A percentile compares a stretch with the other conserved stretches of the same genome.
Conservation (phyloP, 2,888 invertebrate species). For the Dicycla oo region DNA sequence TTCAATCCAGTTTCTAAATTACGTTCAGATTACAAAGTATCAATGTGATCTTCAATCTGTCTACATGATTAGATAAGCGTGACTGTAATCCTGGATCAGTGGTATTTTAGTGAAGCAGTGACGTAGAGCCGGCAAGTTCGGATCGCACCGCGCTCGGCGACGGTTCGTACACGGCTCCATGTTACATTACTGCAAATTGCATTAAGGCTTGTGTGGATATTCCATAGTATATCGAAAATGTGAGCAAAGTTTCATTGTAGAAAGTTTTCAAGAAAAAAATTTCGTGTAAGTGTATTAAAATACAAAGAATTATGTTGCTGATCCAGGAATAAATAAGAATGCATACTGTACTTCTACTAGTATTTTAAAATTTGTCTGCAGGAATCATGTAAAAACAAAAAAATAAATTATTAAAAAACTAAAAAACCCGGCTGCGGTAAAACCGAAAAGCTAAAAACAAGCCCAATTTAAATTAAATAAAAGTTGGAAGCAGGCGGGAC, state of each 20-base stretch:
- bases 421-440: too few species aligned
- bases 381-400: neutral
- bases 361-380: slow-evolving; percentile 4
- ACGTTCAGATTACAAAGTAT: slow-evolving; percentile 57
- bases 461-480: too few species aligned
- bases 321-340: slow-evolving; percentile 9
- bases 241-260: slow-evolving; percentile 49
- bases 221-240: slow-evolving; percentile 72
- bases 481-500: too few species aligned
- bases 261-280: slow-evolving; percentile 35
- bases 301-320: slow-evolving; percentile 18
- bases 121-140: slow-evolving; percentile 52
- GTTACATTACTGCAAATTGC: slow-evolving; percentile 87
- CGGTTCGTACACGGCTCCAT: slow-evolving; percentile 62
- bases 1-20: slow-evolving; percentile 50
- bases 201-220: slow-evolving; percentile 82
- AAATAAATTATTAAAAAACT: too few species aligned
- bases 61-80: slow-evolving; percentile 67
- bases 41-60: slow-evolving; percentile 59
- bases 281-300: slow-evolving; percentile 27
- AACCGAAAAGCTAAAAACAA: too few species aligned
- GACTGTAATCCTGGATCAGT: slow-evolving; percentile 64
- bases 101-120: slow-evolving; percentile 61
- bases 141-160: slow-evolving; percentile 67
- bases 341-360: neutral